These are phyloP conservation scores for Ruditapes philippinarum DNA, from an alignment of 1,140 invertebrate genomes.

Conservation along the genomic window DNA sequence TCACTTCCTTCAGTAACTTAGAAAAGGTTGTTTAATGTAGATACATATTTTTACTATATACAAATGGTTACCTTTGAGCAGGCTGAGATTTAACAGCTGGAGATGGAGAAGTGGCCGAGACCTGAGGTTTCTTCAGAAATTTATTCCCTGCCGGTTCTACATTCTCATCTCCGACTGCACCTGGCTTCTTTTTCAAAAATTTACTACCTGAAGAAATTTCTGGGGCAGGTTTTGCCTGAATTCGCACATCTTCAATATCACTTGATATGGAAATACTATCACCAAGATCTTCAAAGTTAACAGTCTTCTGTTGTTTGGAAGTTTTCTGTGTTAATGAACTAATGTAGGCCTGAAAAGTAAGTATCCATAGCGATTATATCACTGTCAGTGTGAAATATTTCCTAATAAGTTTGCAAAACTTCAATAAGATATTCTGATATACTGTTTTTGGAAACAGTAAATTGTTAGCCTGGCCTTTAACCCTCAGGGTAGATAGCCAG, in stretches of 20 bases:
- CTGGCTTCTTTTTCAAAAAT: constrained; percentile 78
- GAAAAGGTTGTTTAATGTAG: too few relatives aligned
- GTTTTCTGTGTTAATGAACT: constrained; percentile 78
- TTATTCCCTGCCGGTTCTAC: constrained; percentile 22
- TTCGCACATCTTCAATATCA: constrained; percentile 70
- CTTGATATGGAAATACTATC: constrained; percentile 78
- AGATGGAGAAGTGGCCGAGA: constrained; percentile 26
- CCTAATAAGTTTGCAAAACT: too few relatives aligned
- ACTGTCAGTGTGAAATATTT: too few relatives aligned
- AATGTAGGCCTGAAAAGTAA: constrained; percentile 77
- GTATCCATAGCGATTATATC: too few relatives aligned
- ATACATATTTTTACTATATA: too few relatives aligned
- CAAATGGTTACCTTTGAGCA: constrained; percentile 22
- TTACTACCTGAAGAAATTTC: constrained; percentile 68
- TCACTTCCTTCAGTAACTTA: too few relatives aligned
- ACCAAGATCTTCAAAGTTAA: constrained; percentile 78
- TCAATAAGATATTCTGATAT: too few relatives aligned
- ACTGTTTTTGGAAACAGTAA: too few relatives aligned
- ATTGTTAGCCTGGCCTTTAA: too few relatives aligned
- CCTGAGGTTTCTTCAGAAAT: constrained; percentile 62
- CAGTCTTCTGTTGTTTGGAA: constrained; percentile 68
- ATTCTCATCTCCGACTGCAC: neutral
- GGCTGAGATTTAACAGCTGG: constrained; percentile 23
- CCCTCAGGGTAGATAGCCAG: too few relatives aligned
- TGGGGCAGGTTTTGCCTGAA: constrained; percentile 36